phyloP scores from a whole-genome alignment of 1,140 invertebrate genomes.

The Solen grandis region DNA sequence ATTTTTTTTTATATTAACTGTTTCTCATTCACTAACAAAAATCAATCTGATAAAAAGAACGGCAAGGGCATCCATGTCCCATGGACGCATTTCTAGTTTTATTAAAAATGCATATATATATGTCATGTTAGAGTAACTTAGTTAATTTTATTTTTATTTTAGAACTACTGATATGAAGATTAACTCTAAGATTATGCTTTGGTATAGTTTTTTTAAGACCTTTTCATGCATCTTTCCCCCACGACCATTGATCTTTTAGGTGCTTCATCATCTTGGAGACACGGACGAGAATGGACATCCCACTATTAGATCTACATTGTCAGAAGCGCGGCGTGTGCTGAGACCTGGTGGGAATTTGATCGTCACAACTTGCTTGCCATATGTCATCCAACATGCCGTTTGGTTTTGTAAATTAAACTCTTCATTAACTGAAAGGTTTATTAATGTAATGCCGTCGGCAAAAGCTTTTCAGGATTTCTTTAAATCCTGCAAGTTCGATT shows the following conservation, averaged over 20 bases:
- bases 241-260: constrained; percentile 10
- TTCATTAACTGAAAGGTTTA: constrained; percentile 7
- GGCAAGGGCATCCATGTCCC: no score
- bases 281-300: background rate
- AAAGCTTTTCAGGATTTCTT: constrained; percentile 6
- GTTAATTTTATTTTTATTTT: no score
- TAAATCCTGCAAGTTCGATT: background rate
- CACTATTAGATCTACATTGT: background rate
- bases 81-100: no score
- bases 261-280: constrained; percentile 1
- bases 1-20: no score
- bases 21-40: no score
- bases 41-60: no score
- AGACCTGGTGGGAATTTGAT: background rate
- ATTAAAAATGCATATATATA: no score
- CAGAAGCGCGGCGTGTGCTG: background rate
- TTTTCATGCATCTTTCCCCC: no score
- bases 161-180: no score
- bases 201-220: no score
- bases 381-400: background rate
- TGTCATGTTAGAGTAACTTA: no score
- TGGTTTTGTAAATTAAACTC: constrained; percentile 15
- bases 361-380: background rate
- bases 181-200: no score
- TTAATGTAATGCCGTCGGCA: constrained; percentile 5